Conservation (phyloP, 2,113 vertebrate genomes). For the Gobiocypris rarus region DNA sequence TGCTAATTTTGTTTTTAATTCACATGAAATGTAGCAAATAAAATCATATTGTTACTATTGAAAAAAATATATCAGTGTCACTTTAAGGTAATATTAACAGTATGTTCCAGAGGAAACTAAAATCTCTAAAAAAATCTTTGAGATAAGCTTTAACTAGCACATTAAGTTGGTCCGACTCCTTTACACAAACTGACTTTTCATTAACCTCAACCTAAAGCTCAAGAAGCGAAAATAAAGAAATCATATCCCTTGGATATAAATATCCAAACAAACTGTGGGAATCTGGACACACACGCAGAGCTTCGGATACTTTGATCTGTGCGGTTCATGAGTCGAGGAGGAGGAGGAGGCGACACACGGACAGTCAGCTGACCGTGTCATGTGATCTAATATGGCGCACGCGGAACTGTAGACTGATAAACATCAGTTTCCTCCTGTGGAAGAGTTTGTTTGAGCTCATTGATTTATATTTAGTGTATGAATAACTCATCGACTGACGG, state of each 20-base stretch:
- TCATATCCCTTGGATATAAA: too few relatives aligned
- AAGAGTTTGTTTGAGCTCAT: not conserved
- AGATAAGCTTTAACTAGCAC: too few relatives aligned
- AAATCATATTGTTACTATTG: too few relatives aligned
- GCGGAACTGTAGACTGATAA: not conserved
- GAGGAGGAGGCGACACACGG: too few relatives aligned
- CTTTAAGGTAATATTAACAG: not conserved
- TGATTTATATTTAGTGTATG: not conserved
- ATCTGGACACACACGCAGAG: not conserved
- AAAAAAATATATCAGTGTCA: not conserved
- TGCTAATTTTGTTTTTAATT: too few relatives aligned
- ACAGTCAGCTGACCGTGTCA: slow-evolving; percentile 15
- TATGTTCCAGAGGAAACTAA: not conserved
- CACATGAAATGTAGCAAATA: not conserved
- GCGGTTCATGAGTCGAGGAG: not conserved
- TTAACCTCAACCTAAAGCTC: not conserved
- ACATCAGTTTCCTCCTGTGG: not conserved
- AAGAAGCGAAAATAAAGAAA: not conserved
- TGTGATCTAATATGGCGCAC: not conserved
- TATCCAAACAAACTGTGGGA: not conserved
- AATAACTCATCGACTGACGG: not conserved
- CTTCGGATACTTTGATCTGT: not conserved
- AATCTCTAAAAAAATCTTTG: not conserved
- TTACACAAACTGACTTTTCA: not conserved
- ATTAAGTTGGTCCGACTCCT: too few relatives aligned